Percentiles rank a stretch among this genome's conserved stretches.
These are phyloP conservation scores for Drosophila antonietae DNA, from an alignment of 2,888 invertebrate genomes.

Conservation along the genomic window DNA sequence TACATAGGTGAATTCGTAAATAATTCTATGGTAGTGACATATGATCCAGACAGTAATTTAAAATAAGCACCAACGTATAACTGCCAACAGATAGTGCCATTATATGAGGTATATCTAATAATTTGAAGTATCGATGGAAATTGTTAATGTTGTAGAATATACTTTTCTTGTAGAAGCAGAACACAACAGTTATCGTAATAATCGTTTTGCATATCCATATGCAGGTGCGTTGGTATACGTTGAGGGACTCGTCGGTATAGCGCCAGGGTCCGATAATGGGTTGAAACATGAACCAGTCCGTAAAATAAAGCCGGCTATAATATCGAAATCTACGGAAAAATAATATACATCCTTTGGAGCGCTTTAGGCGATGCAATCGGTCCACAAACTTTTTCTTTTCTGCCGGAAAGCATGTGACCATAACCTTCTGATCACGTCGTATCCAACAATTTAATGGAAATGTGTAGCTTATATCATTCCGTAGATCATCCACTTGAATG, in stretches of 20 bases:
- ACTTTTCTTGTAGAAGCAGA: constrained; percentile 14
- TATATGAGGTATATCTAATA: not conserved
- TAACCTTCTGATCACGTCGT: constrained; percentile 13
- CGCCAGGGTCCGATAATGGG: constrained; percentile 45
- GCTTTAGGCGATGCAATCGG: not conserved
- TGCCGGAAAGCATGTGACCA: constrained; percentile 19
- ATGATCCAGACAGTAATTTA: constrained; percentile 8
- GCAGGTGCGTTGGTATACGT: constrained; percentile 40
- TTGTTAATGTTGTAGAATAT: constrained; percentile 7
- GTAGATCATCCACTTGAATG: constrained; percentile 40
- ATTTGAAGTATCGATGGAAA: not conserved
- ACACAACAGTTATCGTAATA: constrained; percentile 26
- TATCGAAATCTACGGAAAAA: constrained; percentile 1
- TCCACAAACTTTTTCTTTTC: not conserved
- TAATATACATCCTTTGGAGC: accelerated
- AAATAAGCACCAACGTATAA: not conserved
- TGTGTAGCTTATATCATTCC: constrained; percentile 28
- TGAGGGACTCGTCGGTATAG: constrained; percentile 20
- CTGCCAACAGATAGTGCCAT: constrained; percentile 2
- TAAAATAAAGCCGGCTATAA: constrained; percentile 15
- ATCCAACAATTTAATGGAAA: constrained; percentile 38
- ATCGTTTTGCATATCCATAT: constrained; percentile 38
- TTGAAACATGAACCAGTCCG: constrained; percentile 47
- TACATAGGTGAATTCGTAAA: not conserved
- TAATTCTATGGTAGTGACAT: not conserved